Evolutionary conservation across 2,888 invertebrate species (phyloP).

Genomic region (Adineta ricciae): DNA sequence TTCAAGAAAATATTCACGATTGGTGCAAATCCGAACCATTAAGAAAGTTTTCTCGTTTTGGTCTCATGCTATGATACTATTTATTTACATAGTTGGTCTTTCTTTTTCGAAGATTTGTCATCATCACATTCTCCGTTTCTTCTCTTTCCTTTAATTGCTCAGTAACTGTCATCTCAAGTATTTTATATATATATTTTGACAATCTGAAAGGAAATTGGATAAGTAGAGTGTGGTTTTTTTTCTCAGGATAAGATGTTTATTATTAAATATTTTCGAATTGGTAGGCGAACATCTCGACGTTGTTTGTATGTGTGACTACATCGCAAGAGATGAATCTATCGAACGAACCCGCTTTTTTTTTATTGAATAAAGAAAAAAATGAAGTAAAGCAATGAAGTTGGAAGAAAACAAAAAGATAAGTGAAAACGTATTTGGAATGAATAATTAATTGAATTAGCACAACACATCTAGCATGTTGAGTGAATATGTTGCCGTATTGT

Average conservation of each 20-base stretch:
- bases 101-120: background rate
- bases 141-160: background rate
- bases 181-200: background rate
- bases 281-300: background rate
- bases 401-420: background rate
- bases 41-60: background rate
- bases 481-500: background rate
- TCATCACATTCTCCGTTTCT: background rate
- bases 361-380: background rate
- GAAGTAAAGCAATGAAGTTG: background rate
- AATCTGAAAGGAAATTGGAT: background rate
- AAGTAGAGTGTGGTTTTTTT: background rate
- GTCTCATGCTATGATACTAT: background rate
- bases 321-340: background rate
- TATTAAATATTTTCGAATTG: background rate
- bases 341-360: background rate
- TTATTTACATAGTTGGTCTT: background rate
- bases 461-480: slow-evolving; percentile 9
- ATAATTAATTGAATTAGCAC: background rate
- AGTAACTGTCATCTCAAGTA: background rate
- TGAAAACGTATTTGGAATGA: background rate
- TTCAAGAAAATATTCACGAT: background rate
- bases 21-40: background rate
- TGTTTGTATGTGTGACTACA: background rate
- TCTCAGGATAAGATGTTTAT: background rate